Conservation (phyloP, 2,888 invertebrate species). For the Deroplatys truncata region DNA sequence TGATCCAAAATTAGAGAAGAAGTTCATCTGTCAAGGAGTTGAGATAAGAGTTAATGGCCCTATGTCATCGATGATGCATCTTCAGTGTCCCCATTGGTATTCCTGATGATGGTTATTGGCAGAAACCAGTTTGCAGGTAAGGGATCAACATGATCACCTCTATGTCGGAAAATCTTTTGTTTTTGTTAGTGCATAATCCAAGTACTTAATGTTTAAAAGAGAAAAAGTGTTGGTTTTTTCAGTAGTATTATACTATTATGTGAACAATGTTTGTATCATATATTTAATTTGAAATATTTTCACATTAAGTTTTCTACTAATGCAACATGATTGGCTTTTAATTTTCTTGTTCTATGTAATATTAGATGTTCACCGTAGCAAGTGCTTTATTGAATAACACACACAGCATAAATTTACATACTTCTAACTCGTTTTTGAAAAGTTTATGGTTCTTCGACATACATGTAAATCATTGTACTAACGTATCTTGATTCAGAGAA, state of each 20-base stretch:
- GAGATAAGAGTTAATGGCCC: background rate
- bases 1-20: background rate
- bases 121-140: background rate
- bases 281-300: background rate
- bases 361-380: background rate
- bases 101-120: background rate
- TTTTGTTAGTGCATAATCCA: background rate
- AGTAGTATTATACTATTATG: background rate
- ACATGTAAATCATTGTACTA: no score
- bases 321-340: background rate
- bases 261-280: background rate
- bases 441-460: no score
- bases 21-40: background rate
- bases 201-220: background rate
- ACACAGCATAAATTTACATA: background rate
- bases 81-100: background rate
- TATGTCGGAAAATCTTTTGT: background rate
- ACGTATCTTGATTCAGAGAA: no score
- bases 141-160: background rate
- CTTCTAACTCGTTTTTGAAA: no score
- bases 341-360: background rate
- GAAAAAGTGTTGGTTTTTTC: background rate
- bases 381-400: background rate
- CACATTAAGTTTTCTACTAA: background rate
- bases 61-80: background rate